Evolutionary conservation across 1,140 invertebrate genomes (phyloP).

Genomic region (Aplysia californica): DNA sequence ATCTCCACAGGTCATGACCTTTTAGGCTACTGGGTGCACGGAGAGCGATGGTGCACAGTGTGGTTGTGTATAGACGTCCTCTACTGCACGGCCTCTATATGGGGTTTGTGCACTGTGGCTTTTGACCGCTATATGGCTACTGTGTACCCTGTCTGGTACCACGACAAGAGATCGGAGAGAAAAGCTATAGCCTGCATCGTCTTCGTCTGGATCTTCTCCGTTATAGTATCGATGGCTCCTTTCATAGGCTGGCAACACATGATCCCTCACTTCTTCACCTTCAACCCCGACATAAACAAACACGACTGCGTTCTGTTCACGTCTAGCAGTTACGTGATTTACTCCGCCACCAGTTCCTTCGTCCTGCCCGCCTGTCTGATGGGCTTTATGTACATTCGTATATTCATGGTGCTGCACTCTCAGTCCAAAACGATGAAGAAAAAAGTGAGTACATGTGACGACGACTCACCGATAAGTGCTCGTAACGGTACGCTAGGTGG

Average conservation of each 20-base stretch:
- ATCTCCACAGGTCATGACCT: conserved; percentile 63
- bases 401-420: conserved; percentile 78
- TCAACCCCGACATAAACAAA: conserved; percentile 46
- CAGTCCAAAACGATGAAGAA: conserved; percentile 31
- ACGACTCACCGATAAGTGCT: too few species aligned
- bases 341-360: conserved; percentile 94
- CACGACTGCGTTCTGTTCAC: conserved; percentile 65
- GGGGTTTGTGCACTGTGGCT: conserved; percentile 67
- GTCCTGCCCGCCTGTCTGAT: conserved; percentile 96
- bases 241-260: conserved; percentile 66
- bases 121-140: conserved; percentile 68
- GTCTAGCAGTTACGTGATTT: conserved; percentile 90
- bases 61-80: conserved; percentile 67
- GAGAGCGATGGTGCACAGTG: conserved; percentile 56
- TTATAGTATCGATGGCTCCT: conserved; percentile 64
- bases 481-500: too few species aligned
- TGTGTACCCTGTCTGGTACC: conserved; percentile 68
- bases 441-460: background rate
- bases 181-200: conserved; percentile 63
- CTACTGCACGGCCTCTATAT: conserved; percentile 69
- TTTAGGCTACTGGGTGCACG: conserved; percentile 67
- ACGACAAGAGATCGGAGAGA: conserved; percentile 55
- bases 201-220: conserved; percentile 67
- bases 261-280: conserved; percentile 55
- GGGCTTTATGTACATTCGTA: conserved; percentile 96